These are phyloP conservation scores for Macrocentrus cingulum DNA, from an alignment of 1,140 invertebrate genomes.

Conservation along the genomic window DNA sequence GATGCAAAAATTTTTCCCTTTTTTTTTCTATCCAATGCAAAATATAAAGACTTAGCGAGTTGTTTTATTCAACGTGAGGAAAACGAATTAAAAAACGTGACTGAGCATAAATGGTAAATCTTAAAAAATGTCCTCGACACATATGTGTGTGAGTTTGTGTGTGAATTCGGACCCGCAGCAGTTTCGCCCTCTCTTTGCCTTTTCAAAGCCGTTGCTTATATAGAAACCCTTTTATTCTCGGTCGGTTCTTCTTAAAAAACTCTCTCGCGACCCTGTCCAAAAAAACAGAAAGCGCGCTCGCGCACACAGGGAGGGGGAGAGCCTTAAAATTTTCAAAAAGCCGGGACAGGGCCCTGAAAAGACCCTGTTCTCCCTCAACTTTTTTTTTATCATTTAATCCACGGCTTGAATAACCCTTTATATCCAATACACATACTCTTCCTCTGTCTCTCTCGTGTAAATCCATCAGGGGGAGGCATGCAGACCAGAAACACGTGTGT, in stretches of 20 bases:
- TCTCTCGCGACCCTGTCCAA: conserved; percentile 40
- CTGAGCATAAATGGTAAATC: conserved; percentile 55
- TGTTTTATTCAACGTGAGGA: too few relatives aligned
- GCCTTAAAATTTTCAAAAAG: conserved; percentile 58
- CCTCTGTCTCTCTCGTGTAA: too few relatives aligned
- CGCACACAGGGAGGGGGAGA: conserved; percentile 25
- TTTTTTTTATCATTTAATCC: conserved; percentile 60
- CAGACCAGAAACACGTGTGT: too few relatives aligned
- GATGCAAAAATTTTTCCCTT: neutral
- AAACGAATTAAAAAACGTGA: conserved; percentile 49
- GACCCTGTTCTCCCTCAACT: conserved; percentile 38
- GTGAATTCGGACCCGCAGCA: conserved; percentile 20
- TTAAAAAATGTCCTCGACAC: conserved; percentile 55
- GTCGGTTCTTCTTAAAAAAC: conserved; percentile 50
- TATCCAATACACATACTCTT: too few relatives aligned
- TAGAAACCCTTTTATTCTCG: conserved; percentile 50
- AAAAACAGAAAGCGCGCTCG: conserved; percentile 21
- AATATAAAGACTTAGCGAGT: too few relatives aligned
- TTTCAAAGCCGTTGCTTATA: conserved; percentile 45
- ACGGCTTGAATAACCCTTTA: conserved; percentile 57
- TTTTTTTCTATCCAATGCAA: too few relatives aligned
- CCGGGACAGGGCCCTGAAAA: conserved; percentile 54
- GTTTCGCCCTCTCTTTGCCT: conserved; percentile 28
- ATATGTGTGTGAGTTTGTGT: conserved; percentile 14
- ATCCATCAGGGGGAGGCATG: too few relatives aligned